These are phyloP conservation scores for Danio albolineatus DNA, from an alignment of 2,797 vertebrate species.

Conservation along the genomic window DNA sequence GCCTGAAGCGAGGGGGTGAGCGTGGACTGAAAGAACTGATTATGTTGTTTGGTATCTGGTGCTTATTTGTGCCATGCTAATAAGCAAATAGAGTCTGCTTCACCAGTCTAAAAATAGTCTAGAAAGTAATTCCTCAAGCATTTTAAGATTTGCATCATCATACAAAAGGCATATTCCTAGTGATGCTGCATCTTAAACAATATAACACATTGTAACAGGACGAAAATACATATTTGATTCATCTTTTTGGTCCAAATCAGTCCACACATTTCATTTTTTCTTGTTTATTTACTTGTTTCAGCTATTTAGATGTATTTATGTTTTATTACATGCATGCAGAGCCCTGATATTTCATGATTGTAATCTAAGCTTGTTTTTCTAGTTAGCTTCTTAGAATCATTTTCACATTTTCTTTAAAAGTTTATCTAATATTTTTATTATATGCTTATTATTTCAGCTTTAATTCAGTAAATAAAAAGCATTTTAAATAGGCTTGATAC, in stretches of 20 bases:
- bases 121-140: not conserved
- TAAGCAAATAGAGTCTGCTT: not conserved
- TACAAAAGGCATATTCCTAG: not conserved
- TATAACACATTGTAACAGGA: not conserved
- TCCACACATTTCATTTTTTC: not conserved
- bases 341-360: too few relatives aligned
- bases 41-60: not conserved
- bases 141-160: not conserved
- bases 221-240: not conserved
- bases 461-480: too few relatives aligned
- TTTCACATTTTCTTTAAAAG: too few relatives aligned
- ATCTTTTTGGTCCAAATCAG: not conserved
- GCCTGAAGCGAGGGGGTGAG: conserved; percentile 93
- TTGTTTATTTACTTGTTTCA: not conserved
- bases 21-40: not conserved
- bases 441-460: too few relatives aligned
- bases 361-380: too few relatives aligned
- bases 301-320: too few relatives aligned
- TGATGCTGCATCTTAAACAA: not conserved
- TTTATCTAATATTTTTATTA: too few relatives aligned
- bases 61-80: not conserved
- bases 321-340: too few relatives aligned
- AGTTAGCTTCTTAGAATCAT: too few relatives aligned
- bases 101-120: conserved; percentile 4
- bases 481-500: too few relatives aligned